phyloP scores from a whole-genome alignment of 2,888 invertebrate genomes.

The Brachynemurus nebulosus region DNA sequence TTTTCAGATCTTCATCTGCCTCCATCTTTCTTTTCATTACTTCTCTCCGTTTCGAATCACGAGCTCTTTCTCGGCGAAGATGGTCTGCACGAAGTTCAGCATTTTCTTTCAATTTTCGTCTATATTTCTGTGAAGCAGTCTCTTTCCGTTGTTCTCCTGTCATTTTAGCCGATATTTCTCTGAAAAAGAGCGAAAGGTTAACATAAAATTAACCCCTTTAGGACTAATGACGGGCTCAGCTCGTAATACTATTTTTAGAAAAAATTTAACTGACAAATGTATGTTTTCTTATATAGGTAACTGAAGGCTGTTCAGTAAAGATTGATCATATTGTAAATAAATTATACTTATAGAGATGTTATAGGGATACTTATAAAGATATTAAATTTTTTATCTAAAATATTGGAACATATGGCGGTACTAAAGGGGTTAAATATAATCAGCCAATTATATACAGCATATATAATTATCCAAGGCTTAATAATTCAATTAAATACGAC shows the following conservation, averaged over 20 bases:
- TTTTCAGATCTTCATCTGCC: constrained; percentile 9
- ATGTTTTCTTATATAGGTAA: no score
- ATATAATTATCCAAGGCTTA: constrained; percentile 9
- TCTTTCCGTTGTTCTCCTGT: not conserved
- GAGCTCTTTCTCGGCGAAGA: constrained; percentile 1
- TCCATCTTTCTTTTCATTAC: constrained; percentile 8
- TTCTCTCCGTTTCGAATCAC: constrained; percentile 8
- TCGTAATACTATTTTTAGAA: no score
- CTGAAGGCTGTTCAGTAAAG: no score
- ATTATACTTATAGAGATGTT: no score
- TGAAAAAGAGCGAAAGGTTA: not conserved
- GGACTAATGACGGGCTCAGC: no score
- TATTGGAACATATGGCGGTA: no score
- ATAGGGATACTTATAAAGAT: no score
- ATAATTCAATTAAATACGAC: constrained; percentile 6
- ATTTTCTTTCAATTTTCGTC: constrained; percentile 9
- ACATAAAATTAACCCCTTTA: no score
- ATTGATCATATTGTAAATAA: no score
- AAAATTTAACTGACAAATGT: no score
- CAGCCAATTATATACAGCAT: constrained; percentile 9
- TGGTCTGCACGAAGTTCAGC: constrained; percentile 9
- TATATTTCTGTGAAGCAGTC: constrained; percentile 7
- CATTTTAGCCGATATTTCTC: constrained; percentile 2
- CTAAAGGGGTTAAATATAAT: constrained; percentile 2
- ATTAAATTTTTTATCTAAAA: no score